A percentile compares a stretch with the other conserved stretches of the same genome.
Conservation (phyloP, 2,888 invertebrate species). For the Tiliacea citrago region DNA sequence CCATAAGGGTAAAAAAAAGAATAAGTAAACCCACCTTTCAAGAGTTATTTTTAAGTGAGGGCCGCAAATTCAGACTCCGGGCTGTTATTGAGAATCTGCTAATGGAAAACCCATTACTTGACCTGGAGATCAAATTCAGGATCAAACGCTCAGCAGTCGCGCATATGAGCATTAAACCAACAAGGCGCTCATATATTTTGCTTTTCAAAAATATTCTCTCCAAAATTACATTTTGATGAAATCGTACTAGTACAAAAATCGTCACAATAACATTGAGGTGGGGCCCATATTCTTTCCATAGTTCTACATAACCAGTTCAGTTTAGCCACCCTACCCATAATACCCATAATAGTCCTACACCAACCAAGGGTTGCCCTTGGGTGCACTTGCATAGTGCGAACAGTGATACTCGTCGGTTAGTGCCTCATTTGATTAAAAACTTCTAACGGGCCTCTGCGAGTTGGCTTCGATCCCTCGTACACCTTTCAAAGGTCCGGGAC, state of each 20-base stretch:
- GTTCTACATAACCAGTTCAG: too few relatives aligned
- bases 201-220: neutral
- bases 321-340: too few relatives aligned
- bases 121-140: neutral
- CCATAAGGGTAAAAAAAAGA: neutral
- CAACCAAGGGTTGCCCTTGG: too few relatives aligned
- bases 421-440: too few relatives aligned
- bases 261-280: too few relatives aligned
- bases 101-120: neutral
- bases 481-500: too few relatives aligned
- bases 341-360: too few relatives aligned
- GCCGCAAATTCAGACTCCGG: neutral
- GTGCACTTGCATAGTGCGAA: too few relatives aligned
- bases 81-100: neutral
- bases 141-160: neutral
- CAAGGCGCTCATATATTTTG: neutral
- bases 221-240: neutral
- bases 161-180: neutral
- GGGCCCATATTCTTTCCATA: too few relatives aligned
- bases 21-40: neutral
- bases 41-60: neutral
- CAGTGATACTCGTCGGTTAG: too few relatives aligned
- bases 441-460: too few relatives aligned
- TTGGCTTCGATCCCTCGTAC: too few relatives aligned
- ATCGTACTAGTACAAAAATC: neutral